These are phyloP conservation scores for Drosophila rufa DNA, from an alignment of 1,140 invertebrate species.

Conservation along the genomic window DNA sequence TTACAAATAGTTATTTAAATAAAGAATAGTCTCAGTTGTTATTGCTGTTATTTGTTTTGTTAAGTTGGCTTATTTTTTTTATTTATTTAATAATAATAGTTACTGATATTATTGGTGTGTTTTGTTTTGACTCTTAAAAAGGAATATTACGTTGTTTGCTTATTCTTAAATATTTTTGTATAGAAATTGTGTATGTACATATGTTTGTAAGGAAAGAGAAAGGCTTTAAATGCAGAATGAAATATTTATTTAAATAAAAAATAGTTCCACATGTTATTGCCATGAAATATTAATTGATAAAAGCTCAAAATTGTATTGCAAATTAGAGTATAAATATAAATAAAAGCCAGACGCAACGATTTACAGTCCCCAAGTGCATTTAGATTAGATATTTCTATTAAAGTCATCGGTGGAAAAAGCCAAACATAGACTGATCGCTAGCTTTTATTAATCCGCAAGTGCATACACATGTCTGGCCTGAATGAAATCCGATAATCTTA, in stretches of 20 bases:
- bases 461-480: constrained; percentile 19
- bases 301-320: neutral
- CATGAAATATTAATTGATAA: neutral
- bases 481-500: constrained; percentile 38
- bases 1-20: too few relatives aligned
- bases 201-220: too few relatives aligned
- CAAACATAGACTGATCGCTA: constrained; percentile 4
- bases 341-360: neutral
- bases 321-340: neutral
- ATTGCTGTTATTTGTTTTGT: constrained; percentile 5
- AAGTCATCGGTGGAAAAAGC: constrained; percentile 7
- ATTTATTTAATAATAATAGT: too few relatives aligned
- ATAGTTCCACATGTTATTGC: neutral
- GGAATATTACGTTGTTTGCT: neutral
- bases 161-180: neutral
- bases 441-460: constrained; percentile 23
- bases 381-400: constrained; percentile 18
- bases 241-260: neutral
- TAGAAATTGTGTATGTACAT: neutral
- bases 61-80: neutral
- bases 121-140: constrained; percentile 4
- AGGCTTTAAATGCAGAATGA: too few relatives aligned
- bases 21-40: too few relatives aligned
- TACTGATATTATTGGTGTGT: neutral
- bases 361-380: neutral